Percentiles rank a stretch among this genome's conserved stretches.
Conservation (phyloP, 2,888 invertebrate species). For the Eupeodes latifasciatus region DNA sequence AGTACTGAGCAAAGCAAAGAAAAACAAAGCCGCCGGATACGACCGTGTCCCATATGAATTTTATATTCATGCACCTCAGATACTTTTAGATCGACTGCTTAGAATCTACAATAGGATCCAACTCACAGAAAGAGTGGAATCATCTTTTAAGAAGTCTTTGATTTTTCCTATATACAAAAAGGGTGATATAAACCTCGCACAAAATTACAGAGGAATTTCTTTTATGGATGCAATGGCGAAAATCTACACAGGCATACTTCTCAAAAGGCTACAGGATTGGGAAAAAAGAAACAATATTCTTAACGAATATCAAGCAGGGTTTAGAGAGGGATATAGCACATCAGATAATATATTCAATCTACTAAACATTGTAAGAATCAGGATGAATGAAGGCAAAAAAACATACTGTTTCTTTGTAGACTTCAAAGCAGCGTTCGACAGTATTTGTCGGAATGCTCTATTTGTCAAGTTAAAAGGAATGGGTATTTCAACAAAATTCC, state of each 20-base stretch:
- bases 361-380: not conserved
- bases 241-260: not conserved
- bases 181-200: not conserved
- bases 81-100: not conserved
- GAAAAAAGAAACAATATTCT: slow-evolving; percentile 5
- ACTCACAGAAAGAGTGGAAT: not conserved
- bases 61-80: not conserved
- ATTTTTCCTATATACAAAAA: slow-evolving; percentile 11
- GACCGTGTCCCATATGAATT: too few relatives aligned
- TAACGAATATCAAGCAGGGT: not conserved
- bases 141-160: slow-evolving; percentile 4
- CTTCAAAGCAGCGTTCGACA: not conserved
- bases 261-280: slow-evolving; percentile 8
- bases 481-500: not conserved
- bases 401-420: too few relatives aligned
- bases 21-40: too few relatives aligned
- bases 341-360: slow-evolving; percentile 6
- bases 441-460: not conserved
- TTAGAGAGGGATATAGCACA: not conserved
- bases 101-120: not conserved
- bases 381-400: not conserved
- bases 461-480: not conserved
- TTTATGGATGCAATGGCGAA: not conserved
- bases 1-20: too few relatives aligned
- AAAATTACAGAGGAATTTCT: not conserved